These are phyloP conservation scores for Daubentonia madagascariensis DNA, from an alignment of 2,113 vertebrate genomes.

Conservation along the genomic window DNA sequence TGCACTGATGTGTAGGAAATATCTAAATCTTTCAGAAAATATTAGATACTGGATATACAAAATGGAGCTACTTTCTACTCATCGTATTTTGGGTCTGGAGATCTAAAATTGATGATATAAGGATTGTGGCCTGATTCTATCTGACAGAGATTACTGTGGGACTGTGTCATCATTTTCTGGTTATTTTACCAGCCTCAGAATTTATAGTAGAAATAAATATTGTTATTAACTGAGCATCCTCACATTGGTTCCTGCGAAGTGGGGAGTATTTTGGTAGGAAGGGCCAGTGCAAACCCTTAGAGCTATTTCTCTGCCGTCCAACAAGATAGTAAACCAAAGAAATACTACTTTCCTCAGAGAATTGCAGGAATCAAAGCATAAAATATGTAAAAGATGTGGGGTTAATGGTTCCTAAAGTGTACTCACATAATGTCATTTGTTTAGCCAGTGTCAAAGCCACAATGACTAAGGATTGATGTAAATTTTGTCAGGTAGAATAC, in stretches of 20 bases:
- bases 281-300: not conserved
- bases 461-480: no score
- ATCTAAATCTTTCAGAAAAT: not conserved
- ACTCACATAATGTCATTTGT: not conserved
- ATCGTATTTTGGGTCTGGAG: not conserved
- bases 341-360: not conserved
- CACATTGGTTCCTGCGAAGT: not conserved
- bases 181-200: not conserved
- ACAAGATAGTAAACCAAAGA: not conserved
- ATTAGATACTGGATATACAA: not conserved
- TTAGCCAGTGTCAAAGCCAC: not conserved
- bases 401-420: not conserved
- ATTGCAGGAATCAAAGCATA: no score
- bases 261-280: not conserved
- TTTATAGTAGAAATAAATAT: not conserved
- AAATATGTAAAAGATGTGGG: not conserved
- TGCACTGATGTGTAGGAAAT: not conserved
- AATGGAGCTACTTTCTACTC: not conserved
- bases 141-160: not conserved
- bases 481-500: not conserved
- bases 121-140: not conserved
- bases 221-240: not conserved
- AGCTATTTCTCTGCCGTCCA: no score
- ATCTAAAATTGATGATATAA: not conserved
- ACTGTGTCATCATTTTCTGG: not conserved